Percentiles rank a stretch among this genome's conserved stretches.
These are phyloP conservation scores for Lindbergichthys nudifrons DNA, from an alignment of 2,797 vertebrate genomes.

Conservation along the genomic window DNA sequence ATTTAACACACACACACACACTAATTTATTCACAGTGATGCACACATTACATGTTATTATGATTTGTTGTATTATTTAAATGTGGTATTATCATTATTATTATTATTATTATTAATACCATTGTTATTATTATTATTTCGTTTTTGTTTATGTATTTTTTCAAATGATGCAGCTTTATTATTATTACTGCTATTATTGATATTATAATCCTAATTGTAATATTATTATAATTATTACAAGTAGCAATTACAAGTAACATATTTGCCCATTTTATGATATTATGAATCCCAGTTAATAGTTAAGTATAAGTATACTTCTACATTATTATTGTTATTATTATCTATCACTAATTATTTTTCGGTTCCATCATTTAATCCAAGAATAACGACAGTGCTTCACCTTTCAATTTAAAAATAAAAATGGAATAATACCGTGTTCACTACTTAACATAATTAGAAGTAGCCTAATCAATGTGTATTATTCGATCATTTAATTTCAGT, in stretches of 20 bases:
- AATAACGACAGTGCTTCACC: not conserved
- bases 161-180: too few species aligned
- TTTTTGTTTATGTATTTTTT: too few species aligned
- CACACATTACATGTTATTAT: too few species aligned
- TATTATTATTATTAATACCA: not conserved
- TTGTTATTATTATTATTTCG: not conserved
- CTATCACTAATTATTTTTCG: not conserved
- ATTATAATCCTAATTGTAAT: not conserved
- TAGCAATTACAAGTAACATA: not conserved
- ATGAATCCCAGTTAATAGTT: not conserved
- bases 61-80: too few species aligned
- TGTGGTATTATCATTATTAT: not conserved
- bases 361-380: not conserved
- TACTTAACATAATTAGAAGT: accelerated
- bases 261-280: not conserved
- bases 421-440: not conserved
- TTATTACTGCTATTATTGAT: not conserved
- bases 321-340: not conserved
- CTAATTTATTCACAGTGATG: too few species aligned
- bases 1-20: not conserved
- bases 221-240: not conserved
- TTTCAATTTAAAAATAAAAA: conserved; percentile 1
- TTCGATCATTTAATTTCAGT: not conserved
- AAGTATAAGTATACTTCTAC: not conserved
- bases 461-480: accelerated